phyloP scores from a whole-genome alignment of 1,140 invertebrate species.

The Panagrolaimus sp. region DNA sequence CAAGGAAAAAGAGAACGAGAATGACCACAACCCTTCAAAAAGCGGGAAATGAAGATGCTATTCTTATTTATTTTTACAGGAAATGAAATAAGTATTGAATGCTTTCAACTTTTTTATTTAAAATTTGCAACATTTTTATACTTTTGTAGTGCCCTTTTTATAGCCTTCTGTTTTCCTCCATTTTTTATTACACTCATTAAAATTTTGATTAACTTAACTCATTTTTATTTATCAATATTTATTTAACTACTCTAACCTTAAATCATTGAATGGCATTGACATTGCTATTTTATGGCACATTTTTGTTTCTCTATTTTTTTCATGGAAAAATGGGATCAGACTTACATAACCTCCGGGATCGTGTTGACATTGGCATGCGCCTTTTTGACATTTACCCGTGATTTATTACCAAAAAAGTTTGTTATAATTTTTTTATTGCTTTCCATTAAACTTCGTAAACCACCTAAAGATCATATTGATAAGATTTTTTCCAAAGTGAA shows the following conservation, averaged over 20 bases:
- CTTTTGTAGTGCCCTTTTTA: background rate
- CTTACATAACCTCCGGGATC: constrained; percentile 12
- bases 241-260: background rate
- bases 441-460: no score
- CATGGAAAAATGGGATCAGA: background rate
- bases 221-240: constrained; percentile 7
- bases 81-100: background rate
- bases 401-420: constrained; percentile 5
- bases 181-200: background rate
- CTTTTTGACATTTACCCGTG: background rate
- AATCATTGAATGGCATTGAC: background rate
- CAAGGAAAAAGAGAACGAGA: background rate
- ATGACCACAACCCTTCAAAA: background rate
- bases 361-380: background rate
- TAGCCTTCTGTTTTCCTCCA: background rate
- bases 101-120: no score
- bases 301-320: background rate
- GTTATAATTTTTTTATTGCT: no score
- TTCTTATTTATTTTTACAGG: background rate
- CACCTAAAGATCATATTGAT: no score
- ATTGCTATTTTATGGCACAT: background rate
- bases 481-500: no score
- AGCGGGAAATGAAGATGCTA: constrained; percentile 12
- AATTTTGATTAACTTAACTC: background rate
- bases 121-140: no score